These are phyloP conservation scores for Hiodon alosoides DNA, from an alignment of 2,113 vertebrate genomes.

Conservation along the genomic window DNA sequence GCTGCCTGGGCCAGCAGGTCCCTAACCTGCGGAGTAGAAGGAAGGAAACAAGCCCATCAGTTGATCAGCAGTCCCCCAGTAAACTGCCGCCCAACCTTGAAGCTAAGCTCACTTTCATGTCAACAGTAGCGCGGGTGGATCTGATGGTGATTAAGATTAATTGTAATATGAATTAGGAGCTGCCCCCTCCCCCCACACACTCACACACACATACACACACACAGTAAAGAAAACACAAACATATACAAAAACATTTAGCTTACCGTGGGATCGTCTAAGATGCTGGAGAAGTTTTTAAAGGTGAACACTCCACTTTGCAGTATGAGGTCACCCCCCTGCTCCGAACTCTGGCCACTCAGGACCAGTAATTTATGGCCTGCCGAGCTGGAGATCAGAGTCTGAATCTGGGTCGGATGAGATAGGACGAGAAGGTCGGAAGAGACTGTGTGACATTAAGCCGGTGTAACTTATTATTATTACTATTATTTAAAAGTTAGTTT, in stretches of 20 bases:
- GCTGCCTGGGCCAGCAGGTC: constrained; percentile 73
- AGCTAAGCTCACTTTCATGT: no score
- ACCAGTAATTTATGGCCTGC: constrained; percentile 87
- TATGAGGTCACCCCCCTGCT: constrained; percentile 83
- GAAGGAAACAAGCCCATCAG: constrained; percentile 17
- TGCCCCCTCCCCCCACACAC: no score
- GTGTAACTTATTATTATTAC: no score
- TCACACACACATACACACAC: no score
- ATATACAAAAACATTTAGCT: constrained; percentile 37
- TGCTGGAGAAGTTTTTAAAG: constrained; percentile 70
- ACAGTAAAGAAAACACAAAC: background rate
- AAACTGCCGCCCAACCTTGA: no score
- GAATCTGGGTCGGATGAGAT: constrained; percentile 63
- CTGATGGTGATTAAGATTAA: no score
- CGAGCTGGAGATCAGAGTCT: constrained; percentile 76
- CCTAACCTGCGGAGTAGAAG: constrained; percentile 67
- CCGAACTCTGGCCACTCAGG: constrained; percentile 85
- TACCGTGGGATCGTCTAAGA: constrained; percentile 81
- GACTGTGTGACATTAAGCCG: no score
- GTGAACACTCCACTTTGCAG: constrained; percentile 85
- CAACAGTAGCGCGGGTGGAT: no score
- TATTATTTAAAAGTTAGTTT: no score
- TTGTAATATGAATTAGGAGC: no score
- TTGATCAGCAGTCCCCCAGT: no score
- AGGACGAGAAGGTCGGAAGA: no score